A percentile compares a stretch with the other conserved stretches of the same genome.
phyloP scores from a whole-genome alignment of 2,888 invertebrate genomes.

The Nymphalis urticae region DNA sequence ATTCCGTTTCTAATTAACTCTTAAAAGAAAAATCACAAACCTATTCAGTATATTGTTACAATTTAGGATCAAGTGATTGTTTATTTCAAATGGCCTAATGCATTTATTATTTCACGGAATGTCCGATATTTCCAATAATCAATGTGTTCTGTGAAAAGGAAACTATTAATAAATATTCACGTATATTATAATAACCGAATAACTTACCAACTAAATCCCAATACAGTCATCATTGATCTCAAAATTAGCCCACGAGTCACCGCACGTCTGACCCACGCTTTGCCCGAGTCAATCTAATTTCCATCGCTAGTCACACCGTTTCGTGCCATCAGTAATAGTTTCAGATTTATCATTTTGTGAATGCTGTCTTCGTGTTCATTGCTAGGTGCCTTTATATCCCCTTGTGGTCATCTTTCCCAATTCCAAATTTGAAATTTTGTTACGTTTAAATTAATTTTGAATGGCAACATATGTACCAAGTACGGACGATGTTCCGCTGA shows the following conservation, averaged over 20 bases:
- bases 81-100: constrained; percentile 44
- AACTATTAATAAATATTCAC: constrained; percentile 37
- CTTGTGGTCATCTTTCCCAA: too few relatives aligned
- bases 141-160: constrained; percentile 37
- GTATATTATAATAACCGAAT: constrained; percentile 37
- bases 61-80: constrained; percentile 20
- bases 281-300: constrained; percentile 33
- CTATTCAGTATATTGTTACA: neutral
- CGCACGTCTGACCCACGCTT: constrained; percentile 54
- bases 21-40: constrained; percentile 13
- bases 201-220: constrained; percentile 44
- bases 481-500: constrained; percentile 26
- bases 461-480: constrained; percentile 7
- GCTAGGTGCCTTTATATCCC: neutral
- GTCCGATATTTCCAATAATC: constrained; percentile 58
- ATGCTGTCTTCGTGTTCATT: neutral
- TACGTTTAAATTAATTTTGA: neutral
- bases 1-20: constrained; percentile 25
- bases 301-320: constrained; percentile 55
- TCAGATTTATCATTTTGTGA: neutral
- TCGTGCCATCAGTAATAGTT: constrained; percentile 46
- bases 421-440: neutral
- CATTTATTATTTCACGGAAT: constrained; percentile 49
- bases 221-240: constrained; percentile 72
- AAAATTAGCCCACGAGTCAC: constrained; percentile 73